Evolutionary conservation across 2,888 invertebrate genomes (phyloP).

Genomic region (Idaea dimidiata): DNA sequence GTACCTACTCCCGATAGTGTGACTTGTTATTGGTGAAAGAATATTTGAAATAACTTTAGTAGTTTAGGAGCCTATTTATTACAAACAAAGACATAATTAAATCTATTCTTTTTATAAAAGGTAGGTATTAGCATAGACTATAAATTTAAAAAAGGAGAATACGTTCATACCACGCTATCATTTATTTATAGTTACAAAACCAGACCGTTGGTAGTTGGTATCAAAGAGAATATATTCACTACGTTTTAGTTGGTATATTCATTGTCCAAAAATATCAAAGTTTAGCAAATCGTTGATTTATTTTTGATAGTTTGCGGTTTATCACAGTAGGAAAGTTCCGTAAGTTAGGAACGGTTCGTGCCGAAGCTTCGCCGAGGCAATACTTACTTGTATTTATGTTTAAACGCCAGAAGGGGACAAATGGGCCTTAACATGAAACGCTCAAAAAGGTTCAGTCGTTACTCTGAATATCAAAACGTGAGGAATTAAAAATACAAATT

Average conservation of each 20-base stretch:
- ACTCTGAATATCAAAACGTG: not conserved
- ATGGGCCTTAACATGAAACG: not conserved
- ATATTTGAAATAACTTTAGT: too few relatives aligned
- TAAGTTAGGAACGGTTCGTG: slow-evolving; percentile 21
- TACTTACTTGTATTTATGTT: not conserved
- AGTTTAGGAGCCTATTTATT: too few relatives aligned
- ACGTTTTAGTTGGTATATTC: too few relatives aligned
- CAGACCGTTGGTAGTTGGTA: slow-evolving; percentile 19
- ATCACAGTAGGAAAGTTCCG: slow-evolving; percentile 18
- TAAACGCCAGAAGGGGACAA: not conserved
- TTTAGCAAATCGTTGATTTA: slow-evolving; percentile 19
- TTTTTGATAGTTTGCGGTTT: slow-evolving; percentile 20
- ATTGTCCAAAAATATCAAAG: slow-evolving; percentile 24
- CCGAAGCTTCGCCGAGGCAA: slow-evolving; percentile 3
- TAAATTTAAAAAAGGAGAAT: not conserved
- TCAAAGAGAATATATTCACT: too few relatives aligned
- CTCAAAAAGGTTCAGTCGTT: not conserved
- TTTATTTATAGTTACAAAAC: not conserved
- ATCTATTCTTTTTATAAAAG: too few relatives aligned
- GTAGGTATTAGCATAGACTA: too few relatives aligned
- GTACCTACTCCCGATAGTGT: too few relatives aligned
- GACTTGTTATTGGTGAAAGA: too few relatives aligned
- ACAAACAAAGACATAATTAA: too few relatives aligned
- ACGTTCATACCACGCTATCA: not conserved
- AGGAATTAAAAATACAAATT: not conserved